Conservation (phyloP, 2,797 vertebrate species). For the Delichon dasypus region DNA sequence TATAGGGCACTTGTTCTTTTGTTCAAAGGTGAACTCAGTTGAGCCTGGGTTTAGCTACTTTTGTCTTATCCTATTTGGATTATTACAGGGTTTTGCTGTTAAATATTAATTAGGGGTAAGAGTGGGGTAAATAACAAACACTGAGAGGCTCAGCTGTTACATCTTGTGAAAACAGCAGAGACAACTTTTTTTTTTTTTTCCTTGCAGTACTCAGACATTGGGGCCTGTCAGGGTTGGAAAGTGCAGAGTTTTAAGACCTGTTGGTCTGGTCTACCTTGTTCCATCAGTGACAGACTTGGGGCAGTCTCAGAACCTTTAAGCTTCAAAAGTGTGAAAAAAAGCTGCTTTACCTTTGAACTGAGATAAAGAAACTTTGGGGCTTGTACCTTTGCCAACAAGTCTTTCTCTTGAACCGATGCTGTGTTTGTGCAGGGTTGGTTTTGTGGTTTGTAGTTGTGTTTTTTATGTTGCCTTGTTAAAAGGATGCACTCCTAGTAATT, state of each 20-base stretch:
- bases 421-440: neutral
- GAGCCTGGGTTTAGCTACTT: neutral
- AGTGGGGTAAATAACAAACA: neutral
- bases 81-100: neutral
- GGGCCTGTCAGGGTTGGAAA: neutral
- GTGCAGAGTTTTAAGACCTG: neutral
- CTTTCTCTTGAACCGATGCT: neutral
- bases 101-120: accelerated
- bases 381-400: neutral
- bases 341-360: neutral
- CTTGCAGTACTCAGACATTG: neutral
- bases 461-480: neutral
- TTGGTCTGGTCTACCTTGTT: neutral
- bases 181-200: too few relatives aligned
- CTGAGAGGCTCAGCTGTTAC: neutral
- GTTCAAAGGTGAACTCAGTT: neutral
- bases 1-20: neutral
- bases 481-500: neutral
- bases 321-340: neutral
- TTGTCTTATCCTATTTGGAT: neutral
- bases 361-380: neutral
- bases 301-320: neutral
- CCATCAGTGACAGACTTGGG: neutral
- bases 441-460: neutral
- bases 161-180: neutral